A percentile compares a stretch with the other conserved stretches of the same genome.
Evolutionary conservation across 2,113 vertebrate species (phyloP).

Genomic region (Tichodroma muraria): DNA sequence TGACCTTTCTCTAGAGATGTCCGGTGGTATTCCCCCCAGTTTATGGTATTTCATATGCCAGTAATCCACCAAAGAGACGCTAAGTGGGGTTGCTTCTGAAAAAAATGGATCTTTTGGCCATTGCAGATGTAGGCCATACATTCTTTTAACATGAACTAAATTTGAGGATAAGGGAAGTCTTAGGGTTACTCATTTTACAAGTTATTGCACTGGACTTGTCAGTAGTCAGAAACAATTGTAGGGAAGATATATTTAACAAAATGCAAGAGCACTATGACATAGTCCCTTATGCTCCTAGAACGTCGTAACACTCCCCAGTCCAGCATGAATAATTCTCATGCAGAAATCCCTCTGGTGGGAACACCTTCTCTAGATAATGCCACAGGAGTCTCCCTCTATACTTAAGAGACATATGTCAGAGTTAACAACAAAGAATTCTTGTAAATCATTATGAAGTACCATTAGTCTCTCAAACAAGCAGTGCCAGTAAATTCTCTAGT

Average conservation of each 20-base stretch:
- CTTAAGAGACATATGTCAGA: background rate
- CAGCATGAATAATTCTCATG: background rate
- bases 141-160: background rate
- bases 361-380: background rate
- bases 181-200: background rate
- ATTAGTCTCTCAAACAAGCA: background rate
- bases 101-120: background rate
- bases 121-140: background rate
- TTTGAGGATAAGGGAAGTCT: background rate
- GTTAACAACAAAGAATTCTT: background rate
- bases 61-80: background rate
- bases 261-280: background rate
- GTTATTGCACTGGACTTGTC: background rate
- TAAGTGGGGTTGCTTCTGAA: background rate
- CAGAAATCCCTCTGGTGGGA: background rate
- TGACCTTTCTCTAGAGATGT: background rate
- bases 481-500: background rate
- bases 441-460: background rate
- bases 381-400: background rate
- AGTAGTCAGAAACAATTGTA: background rate
- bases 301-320: background rate
- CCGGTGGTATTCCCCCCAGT: background rate
- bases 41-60: background rate
- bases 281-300: background rate
- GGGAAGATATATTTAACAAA: background rate